A percentile compares a stretch with the other conserved stretches of the same genome.
These are phyloP conservation scores for Nymphalis polychloros DNA, from an alignment of 2,888 invertebrate species.

Conservation along the genomic window DNA sequence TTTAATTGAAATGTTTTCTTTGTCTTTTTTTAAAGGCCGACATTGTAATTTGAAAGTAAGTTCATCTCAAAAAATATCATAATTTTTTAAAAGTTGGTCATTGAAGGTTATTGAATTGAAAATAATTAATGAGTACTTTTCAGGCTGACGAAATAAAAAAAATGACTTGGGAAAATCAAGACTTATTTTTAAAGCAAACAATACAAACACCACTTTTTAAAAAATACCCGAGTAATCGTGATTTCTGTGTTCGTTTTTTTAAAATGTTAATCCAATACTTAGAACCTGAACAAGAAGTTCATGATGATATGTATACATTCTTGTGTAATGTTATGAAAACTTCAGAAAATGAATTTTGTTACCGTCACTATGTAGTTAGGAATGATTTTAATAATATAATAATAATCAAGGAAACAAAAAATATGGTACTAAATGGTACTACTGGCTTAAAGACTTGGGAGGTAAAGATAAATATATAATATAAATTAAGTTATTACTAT, in stretches of 20 bases:
- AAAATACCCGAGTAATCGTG: constrained; percentile 83
- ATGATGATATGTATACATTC: constrained; percentile 84
- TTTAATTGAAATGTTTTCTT: constrained; percentile 15
- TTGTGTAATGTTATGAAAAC: constrained; percentile 79
- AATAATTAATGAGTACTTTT: constrained; percentile 40
- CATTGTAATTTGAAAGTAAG: constrained; percentile 32
- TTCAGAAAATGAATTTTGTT: constrained; percentile 67
- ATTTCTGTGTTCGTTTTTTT: constrained; percentile 85
- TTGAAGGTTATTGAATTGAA: too few species aligned
- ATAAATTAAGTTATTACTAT: not conserved
- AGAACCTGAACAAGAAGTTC: constrained; percentile 81
- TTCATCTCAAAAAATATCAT: not conserved
- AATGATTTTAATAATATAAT: constrained; percentile 64
- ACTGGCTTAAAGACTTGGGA: constrained; percentile 91
- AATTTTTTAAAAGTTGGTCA: too few species aligned
- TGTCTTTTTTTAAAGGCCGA: constrained; percentile 29
- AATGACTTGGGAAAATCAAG: constrained; percentile 80
- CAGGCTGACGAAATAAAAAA: constrained; percentile 54
- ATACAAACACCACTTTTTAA: constrained; percentile 76
- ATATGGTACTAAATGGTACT: constrained; percentile 88
- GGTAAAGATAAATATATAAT: constrained; percentile 61
- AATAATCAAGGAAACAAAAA: constrained; percentile 86
- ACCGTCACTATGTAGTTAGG: constrained; percentile 83
- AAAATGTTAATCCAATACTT: constrained; percentile 83
- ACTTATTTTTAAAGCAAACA: constrained; percentile 81